A percentile compares a stretch with the other conserved stretches of the same genome.
Conservation (phyloP, 2,113 vertebrate species). For the Hiodon tergisus region DNA sequence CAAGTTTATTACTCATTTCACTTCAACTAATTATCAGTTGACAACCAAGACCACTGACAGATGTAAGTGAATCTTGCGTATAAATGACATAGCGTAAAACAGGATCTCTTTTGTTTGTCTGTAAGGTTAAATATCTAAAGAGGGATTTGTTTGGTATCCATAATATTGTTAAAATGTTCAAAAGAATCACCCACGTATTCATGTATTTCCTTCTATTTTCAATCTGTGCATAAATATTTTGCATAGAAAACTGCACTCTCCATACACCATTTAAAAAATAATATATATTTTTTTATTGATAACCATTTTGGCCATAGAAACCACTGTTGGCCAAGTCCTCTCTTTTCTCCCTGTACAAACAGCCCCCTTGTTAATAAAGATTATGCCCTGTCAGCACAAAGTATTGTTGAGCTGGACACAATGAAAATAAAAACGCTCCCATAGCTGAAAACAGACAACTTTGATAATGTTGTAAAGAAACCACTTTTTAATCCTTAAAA, state of each 20-base stretch:
- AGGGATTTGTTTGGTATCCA: slow-evolving; percentile 23
- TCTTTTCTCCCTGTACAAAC: slow-evolving; percentile 58
- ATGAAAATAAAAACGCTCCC: slow-evolving; percentile 53
- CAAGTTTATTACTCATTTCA: slow-evolving; percentile 33
- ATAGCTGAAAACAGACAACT: slow-evolving; percentile 62
- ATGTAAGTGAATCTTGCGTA: slow-evolving; percentile 41
- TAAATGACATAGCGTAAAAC: slow-evolving; percentile 26
- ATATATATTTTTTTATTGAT: slow-evolving; percentile 40
- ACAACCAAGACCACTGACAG: slow-evolving; percentile 40
- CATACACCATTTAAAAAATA: slow-evolving; percentile 37
- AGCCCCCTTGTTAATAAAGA: slow-evolving; percentile 58
- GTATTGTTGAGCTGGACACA: slow-evolving; percentile 60
- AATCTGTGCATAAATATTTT: not conserved
- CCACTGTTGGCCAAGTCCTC: slow-evolving; percentile 58
- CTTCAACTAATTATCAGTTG: slow-evolving; percentile 49
- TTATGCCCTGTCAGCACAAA: slow-evolving; percentile 62
- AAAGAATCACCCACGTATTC: slow-evolving; percentile 19
- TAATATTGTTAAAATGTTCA: slow-evolving; percentile 26
- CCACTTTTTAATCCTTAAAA: slow-evolving; percentile 22
- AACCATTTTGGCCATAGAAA: slow-evolving; percentile 47
- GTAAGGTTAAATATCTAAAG: slow-evolving; percentile 39
- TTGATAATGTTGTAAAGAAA: slow-evolving; percentile 47
- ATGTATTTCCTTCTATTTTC: not conserved
- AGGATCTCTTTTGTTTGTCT: slow-evolving; percentile 53
- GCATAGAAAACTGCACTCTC: not conserved